phyloP scores from a whole-genome alignment of 2,888 invertebrate genomes.

The Zaprionus bogoriensis region DNA sequence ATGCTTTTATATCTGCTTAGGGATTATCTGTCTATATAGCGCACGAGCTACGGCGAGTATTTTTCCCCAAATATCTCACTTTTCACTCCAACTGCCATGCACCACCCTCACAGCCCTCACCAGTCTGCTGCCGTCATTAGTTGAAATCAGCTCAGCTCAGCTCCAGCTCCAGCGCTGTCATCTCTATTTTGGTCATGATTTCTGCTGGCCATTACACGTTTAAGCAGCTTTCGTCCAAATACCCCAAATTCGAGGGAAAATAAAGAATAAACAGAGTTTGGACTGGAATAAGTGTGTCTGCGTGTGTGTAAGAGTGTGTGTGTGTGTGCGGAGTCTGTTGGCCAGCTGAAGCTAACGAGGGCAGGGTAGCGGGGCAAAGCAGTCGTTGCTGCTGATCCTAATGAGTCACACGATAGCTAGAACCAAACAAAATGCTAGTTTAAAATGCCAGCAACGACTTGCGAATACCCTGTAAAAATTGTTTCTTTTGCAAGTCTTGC shows the following conservation, averaged over 20 bases:
- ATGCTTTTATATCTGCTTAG: background rate
- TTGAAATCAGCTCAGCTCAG: conserved; percentile 10
- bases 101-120: background rate
- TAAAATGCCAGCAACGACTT: background rate
- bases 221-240: conserved; percentile 39
- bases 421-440: conserved; percentile 9
- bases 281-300: conserved; percentile 35
- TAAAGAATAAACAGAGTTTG: conserved; percentile 5
- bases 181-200: conserved; percentile 67
- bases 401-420: conserved; percentile 57
- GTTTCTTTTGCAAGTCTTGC: background rate
- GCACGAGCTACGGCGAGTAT: background rate
- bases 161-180: conserved; percentile 34
- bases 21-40: background rate
- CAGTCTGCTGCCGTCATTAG: conserved; percentile 34
- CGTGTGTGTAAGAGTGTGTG: background rate
- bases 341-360: conserved; percentile 1
- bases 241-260: background rate
- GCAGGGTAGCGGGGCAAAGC: background rate
- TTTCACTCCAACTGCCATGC: too few species aligned
- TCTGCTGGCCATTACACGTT: conserved; percentile 55
- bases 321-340: background rate
- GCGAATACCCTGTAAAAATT: background rate
- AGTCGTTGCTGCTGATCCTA: conserved; percentile 44
- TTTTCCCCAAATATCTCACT: background rate